Evolutionary conservation across 2,797 vertebrate genomes (phyloP).

Genomic region (Etheostoma perlongum): DNA sequence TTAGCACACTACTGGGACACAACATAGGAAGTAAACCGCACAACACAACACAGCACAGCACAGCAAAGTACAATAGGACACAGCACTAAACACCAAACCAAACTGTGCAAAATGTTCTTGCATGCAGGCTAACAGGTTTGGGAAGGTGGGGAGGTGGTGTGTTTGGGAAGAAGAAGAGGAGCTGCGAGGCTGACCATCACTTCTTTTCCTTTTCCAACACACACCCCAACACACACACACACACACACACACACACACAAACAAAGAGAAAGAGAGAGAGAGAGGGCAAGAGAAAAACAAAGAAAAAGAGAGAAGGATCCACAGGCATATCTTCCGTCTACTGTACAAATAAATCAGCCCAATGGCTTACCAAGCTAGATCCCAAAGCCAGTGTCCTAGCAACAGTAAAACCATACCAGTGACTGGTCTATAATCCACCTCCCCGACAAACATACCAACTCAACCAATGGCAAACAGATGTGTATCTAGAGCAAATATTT

Average conservation of each 20-base stretch:
- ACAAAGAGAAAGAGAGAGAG: not conserved
- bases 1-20: slow-evolving; percentile 1
- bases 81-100: slow-evolving; percentile 48
- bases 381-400: not conserved
- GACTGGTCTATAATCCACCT: not conserved
- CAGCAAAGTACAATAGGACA: not conserved
- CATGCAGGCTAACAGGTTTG: slow-evolving; percentile 69
- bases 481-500: not conserved
- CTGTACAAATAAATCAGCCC: slow-evolving; percentile 20
- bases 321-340: slow-evolving; percentile 16
- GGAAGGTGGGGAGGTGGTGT: slow-evolving; percentile 22
- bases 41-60: slow-evolving; percentile 40
- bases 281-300: slow-evolving; percentile 30
- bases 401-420: slow-evolving; percentile 18
- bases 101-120: slow-evolving; percentile 37
- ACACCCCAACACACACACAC: slow-evolving; percentile 30
- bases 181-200: slow-evolving; percentile 24
- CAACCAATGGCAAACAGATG: not conserved
- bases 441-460: not conserved
- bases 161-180: slow-evolving; percentile 52
- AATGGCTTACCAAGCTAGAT: not conserved
- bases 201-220: slow-evolving; percentile 40
- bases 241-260: slow-evolving; percentile 9
- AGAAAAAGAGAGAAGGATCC: slow-evolving; percentile 43
- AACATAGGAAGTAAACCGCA: slow-evolving; percentile 28